Base-by-base conservation (phyloP, 2,797 vertebrate species). In the Pipistrellus pipistrellus region DNA sequence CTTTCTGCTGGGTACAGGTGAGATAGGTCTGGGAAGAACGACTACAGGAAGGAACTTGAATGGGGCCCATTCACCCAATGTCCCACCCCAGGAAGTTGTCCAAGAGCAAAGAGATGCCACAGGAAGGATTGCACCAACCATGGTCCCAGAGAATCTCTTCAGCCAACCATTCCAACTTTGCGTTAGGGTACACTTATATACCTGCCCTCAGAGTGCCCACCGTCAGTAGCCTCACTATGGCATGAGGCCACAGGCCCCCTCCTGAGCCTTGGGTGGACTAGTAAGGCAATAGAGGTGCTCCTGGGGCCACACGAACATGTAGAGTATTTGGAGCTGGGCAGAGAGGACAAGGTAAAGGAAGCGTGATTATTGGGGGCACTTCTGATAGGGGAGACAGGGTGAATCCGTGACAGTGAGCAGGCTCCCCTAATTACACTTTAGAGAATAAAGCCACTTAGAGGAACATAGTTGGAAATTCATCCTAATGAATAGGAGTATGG, bases 11-110 rank as follows among this genome's bases (percentile, higher is more conserved):
- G 9, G 17, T 18, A 4, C 21, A 15, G 9, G 4, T 38, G 81
- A 76, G 13, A 35, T 88, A 76, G 13, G 35, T 88, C 14, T 46
- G 48, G 7, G n/a, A 68, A 66, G 94, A 94, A 86, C 15, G 30
- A 44, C 5, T 15, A 44, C 1, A 14, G 21, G 14, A 55, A 83
- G 18, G 44, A 85, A 3, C 14, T 51, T 32, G 46, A 86, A 84
- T 21, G 21, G 76, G 12, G 9, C 10, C 32, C 85, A n/a, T 44
- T 72, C 44, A 66, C 13, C 66, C 41, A 69, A 25, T 1, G 17
- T 64, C 62, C 62, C n/a, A 25, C n/a, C 23, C 35, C 69, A 11
- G 32, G 88, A 83, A 17, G 8, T 46, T 41, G 4, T 46, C 91
- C 38, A 2, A 41, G 13, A 78, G 51, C 18, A 41, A 11, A 5